Base-by-base conservation (phyloP, 2,113 vertebrate genomes). In the Amphilophus citrinellus region DNA sequence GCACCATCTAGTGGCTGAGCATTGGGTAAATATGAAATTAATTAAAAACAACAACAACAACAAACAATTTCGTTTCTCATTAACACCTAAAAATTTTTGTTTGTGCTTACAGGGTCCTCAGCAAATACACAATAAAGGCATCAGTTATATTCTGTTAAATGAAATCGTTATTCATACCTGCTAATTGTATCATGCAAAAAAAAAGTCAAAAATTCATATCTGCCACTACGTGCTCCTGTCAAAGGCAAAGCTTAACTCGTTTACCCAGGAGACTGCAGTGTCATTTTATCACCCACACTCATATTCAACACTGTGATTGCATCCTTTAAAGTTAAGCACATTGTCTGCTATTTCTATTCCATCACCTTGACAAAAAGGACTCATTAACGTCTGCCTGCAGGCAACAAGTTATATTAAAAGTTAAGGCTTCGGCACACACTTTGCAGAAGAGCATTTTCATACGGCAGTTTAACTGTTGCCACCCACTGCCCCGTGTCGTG, bases 1-100 rank as follows among this genome's bases (percentile, higher is more conserved):
- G 80, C 89, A n/a, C 92, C 95, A 94, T 93, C 95, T 95, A 93
- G 93, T 90, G 94, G 63, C 59, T 20, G 68, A 73, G 27, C 0
- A 30, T n/a, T 73, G 47, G 18, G 27, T 56, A 73, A 73, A 73
- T 50, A 35, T 27, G 8, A 18, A 73, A n/a, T 56, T 73, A 27
- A 35, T 73, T 32, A n/a, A 35, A 47, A 35, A 73, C 56, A 56
- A 30, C 22, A 68, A 39, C 6, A 35, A 39, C 37, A 39, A 39
- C 37, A 39, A 10, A 35, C 47, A 47, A 35, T 71, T 17, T 14
- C 66, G 44, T 59, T 59, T 82, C 17, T 56, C n/a, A 44, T 76
- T 39, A 78, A 58, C 44, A 35, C 18, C 27, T 17, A 58, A 73
- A 18, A 10, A 57, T 59, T 66, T 18, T 30, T 17, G 24, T 56